These are phyloP conservation scores for Scomberomorus guttatus DNA, from an alignment of 2,797 vertebrate species.

Conservation along the genomic window DNA sequence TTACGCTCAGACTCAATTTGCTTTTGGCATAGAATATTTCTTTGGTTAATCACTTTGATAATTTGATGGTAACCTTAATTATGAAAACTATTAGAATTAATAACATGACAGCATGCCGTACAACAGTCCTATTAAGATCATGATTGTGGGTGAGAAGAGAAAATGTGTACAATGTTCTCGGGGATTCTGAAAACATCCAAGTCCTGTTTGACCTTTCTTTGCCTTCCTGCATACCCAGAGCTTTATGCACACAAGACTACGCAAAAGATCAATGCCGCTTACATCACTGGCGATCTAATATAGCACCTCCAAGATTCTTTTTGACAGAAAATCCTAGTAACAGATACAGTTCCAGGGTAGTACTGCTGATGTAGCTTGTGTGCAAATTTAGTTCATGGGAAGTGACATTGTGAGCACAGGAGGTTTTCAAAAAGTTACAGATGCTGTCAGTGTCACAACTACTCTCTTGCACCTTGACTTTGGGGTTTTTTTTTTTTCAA, in stretches of 20 bases:
- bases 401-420: conserved; percentile 24
- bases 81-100: conserved; percentile 39
- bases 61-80: conserved; percentile 45
- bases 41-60: conserved; percentile 54
- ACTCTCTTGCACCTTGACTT: conserved; percentile 24
- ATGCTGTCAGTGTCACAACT: conserved; percentile 23
- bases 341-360: conserved; percentile 8
- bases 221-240: background rate
- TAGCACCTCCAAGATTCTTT: conserved; percentile 36
- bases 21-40: conserved; percentile 43
- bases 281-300: conserved; percentile 18
- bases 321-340: conserved; percentile 39
- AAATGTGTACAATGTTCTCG: conserved; percentile 13
- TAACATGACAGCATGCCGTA: conserved; percentile 31
- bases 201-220: conserved; percentile 19
- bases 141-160: conserved; percentile 19
- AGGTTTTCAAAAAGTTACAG: conserved; percentile 31
- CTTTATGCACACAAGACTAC: conserved; percentile 24
- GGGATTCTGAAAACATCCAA: conserved; percentile 15
- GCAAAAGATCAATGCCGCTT: conserved; percentile 31
- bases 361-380: conserved; percentile 33
- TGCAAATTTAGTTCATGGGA: conserved; percentile 31
- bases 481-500: conserved; percentile 17
- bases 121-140: conserved; percentile 20
- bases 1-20: conserved; percentile 47